A percentile compares a stretch with the other conserved stretches of the same genome.
Conservation (phyloP, 2,888 invertebrate genomes). For the Coelopa pilipes region DNA sequence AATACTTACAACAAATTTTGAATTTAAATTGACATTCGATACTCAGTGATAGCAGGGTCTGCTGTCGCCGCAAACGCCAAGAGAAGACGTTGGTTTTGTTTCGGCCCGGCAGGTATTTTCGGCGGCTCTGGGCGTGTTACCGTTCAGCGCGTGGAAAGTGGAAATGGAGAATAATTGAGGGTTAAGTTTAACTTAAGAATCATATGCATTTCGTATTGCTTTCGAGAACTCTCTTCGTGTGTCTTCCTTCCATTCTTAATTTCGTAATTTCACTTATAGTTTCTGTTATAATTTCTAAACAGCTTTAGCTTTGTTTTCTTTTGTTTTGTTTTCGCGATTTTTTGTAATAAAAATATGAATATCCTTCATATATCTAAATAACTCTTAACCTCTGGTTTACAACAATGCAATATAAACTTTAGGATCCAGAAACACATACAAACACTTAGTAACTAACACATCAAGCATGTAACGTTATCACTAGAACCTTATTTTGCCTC, state of each 20-base stretch:
- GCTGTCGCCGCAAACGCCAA: no score
- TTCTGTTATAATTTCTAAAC: not conserved
- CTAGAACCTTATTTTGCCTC: slow-evolving; percentile 23
- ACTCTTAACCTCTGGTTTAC: not conserved
- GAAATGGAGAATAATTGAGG: no score
- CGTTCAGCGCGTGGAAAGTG: no score
- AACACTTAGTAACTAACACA: slow-evolving; percentile 32
- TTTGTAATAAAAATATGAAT: slow-evolving; percentile 31
- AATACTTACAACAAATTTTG: not conserved
- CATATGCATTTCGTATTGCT: slow-evolving; percentile 38
- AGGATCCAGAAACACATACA: slow-evolving; percentile 27
- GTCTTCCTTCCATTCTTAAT: not conserved
- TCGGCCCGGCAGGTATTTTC: no score
- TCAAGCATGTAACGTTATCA: slow-evolving; percentile 33
- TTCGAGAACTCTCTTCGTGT: slow-evolving; percentile 17
- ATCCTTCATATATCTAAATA: slow-evolving; percentile 1
- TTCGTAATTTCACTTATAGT: slow-evolving; percentile 4
- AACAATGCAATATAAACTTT: slow-evolving; percentile 11
- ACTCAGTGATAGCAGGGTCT: not conserved
- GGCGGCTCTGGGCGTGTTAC: no score
- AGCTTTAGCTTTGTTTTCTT: slow-evolving; percentile 7
- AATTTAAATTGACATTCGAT: slow-evolving; percentile 5
- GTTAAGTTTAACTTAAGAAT: not conserved
- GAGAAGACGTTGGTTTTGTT: no score
- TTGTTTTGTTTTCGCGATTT: slow-evolving; percentile 4